phyloP scores from a whole-genome alignment of 2,113 vertebrate genomes.

The Trichechus manatus region DNA sequence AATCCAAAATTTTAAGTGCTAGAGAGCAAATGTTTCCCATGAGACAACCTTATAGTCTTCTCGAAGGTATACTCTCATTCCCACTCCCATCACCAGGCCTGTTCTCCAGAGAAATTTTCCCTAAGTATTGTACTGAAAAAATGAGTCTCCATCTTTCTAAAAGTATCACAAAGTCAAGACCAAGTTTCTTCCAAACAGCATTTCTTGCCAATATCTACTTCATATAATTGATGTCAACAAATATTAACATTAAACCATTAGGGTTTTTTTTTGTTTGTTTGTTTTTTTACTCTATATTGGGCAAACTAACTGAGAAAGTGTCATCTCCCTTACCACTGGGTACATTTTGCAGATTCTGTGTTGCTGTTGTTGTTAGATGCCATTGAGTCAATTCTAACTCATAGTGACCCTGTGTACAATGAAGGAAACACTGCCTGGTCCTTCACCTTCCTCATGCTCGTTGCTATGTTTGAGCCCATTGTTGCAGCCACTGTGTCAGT shows the following conservation, averaged over 20 bases:
- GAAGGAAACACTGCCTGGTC: background rate
- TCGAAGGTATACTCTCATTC: background rate
- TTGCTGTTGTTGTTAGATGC: background rate
- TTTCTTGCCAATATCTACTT: background rate
- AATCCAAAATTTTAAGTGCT: background rate
- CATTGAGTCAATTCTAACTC: background rate
- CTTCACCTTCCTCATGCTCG: no score
- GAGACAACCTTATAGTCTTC: background rate
- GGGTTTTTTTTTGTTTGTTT: background rate
- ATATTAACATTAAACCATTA: background rate
- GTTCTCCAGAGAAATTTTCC: background rate
- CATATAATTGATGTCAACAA: conserved; percentile 1
- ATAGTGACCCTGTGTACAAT: background rate
- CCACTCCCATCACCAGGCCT: background rate
- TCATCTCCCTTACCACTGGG: background rate
- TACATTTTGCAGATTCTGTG: background rate
- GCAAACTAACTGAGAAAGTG: background rate
- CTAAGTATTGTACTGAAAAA: background rate
- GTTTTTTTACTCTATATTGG: background rate
- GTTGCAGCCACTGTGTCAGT: no score
- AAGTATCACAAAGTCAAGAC: conserved; percentile 28
- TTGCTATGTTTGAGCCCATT: no score
- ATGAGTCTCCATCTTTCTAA: background rate
- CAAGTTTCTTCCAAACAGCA: background rate
- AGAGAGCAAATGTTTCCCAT: background rate